A percentile compares a stretch with the other conserved stretches of the same genome.
phyloP scores from a whole-genome alignment of 2,888 invertebrate species.

The Diploptera punctata region DNA sequence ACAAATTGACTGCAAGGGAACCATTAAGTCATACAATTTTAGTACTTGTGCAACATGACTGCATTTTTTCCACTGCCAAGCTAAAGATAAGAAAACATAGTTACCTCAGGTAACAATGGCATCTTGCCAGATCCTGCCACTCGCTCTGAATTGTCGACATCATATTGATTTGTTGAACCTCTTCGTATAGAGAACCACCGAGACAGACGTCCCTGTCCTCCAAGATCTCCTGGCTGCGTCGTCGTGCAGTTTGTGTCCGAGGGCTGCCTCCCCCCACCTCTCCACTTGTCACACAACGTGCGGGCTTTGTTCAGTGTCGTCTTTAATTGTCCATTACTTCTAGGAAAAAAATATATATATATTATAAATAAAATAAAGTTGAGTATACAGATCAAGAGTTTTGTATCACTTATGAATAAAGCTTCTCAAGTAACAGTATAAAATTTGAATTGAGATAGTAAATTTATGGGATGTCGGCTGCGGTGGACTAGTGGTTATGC shows the following conservation, averaged over 20 bases:
- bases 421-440: too few species aligned
- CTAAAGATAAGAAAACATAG: too few species aligned
- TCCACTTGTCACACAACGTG: conserved; percentile 84
- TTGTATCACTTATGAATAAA: too few species aligned
- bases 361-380: neutral
- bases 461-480: too few species aligned
- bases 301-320: conserved; percentile 83
- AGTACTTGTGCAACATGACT: too few species aligned
- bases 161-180: conserved; percentile 83
- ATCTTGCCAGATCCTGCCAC: conserved; percentile 61
- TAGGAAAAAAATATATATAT: conserved; percentile 49
- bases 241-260: conserved; percentile 51
- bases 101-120: conserved; percentile 83
- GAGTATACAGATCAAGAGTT: too few species aligned
- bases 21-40: too few species aligned
- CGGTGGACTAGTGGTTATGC: too few species aligned
- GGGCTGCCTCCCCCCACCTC: conserved; percentile 49
- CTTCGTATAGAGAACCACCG: conserved; percentile 90
- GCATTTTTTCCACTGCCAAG: too few species aligned
- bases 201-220: conserved; percentile 70
- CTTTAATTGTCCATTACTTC: conserved; percentile 79
- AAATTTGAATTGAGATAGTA: too few species aligned
- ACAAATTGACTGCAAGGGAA: too few species aligned
- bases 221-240: conserved; percentile 35
- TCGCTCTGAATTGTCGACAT: conserved; percentile 63